A percentile compares a stretch with the other conserved stretches of the same genome.
phyloP scores from a whole-genome alignment of 2,888 invertebrate genomes.

The Tyria jacobaeae region DNA sequence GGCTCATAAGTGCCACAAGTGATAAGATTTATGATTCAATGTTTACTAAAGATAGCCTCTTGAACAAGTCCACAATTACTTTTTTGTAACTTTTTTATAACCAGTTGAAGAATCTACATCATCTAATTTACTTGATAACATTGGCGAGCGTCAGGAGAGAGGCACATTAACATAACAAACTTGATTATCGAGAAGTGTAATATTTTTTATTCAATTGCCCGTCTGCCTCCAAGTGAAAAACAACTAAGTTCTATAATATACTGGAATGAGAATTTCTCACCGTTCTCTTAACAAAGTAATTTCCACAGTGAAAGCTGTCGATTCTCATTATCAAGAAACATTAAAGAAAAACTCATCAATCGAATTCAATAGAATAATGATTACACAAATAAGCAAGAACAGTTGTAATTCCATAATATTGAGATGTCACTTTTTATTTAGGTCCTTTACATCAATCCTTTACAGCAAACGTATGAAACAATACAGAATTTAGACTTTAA shows the following conservation, averaged over 20 bases:
- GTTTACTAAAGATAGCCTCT: neutral
- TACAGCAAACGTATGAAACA: neutral
- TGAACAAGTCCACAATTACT: neutral
- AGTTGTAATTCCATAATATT: constrained; percentile 36
- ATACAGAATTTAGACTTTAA: too few relatives aligned
- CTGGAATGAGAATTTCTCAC: constrained; percentile 52
- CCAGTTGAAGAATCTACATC: constrained; percentile 18
- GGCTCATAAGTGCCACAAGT: neutral
- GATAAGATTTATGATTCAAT: neutral
- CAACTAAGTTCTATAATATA: constrained; percentile 32
- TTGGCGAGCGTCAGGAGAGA: neutral
- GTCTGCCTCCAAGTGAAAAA: constrained; percentile 16
- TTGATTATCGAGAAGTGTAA: constrained; percentile 19
- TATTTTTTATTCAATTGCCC: constrained; percentile 1
- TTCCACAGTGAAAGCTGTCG: constrained; percentile 59
- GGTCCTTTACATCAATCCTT: neutral
- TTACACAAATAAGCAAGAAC: constrained; percentile 56
- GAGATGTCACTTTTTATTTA: constrained; percentile 54
- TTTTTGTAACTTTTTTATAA: constrained; percentile 17
- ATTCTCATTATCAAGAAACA: constrained; percentile 48
- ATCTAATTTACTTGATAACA: constrained; percentile 1
- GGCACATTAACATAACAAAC: constrained; percentile 21
- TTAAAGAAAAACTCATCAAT: constrained; percentile 60
- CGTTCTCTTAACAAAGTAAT: constrained; percentile 50
- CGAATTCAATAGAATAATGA: constrained; percentile 55